Percentiles rank a stretch among this genome's conserved stretches.
These are phyloP conservation scores for Sphaerophoria rueppellii DNA, from an alignment of 2,888 invertebrate genomes.

Conservation along the genomic window DNA sequence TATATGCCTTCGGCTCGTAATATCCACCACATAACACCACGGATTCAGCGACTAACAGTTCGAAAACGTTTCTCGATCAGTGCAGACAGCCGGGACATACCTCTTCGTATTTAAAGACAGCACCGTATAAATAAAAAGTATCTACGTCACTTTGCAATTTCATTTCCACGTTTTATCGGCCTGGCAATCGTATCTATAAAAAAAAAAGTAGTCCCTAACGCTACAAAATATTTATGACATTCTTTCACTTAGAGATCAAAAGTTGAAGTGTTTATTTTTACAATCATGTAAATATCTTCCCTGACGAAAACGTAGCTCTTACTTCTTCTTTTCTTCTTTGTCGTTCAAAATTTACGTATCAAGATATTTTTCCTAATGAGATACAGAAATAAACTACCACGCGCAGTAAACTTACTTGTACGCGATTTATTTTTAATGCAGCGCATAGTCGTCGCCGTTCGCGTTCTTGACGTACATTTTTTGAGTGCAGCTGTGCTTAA, in stretches of 20 bases:
- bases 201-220: constrained; percentile 3
- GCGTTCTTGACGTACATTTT: constrained; percentile 31
- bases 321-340: constrained; percentile 3
- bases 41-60: constrained; percentile 23
- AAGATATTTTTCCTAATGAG: constrained; percentile 39
- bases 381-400: constrained; percentile 61
- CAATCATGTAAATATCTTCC: constrained; percentile 30
- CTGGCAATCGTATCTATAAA: background rate
- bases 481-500: constrained; percentile 53
- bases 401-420: constrained; percentile 31
- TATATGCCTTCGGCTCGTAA: too few species aligned
- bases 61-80: constrained; percentile 47
- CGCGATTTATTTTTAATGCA: constrained; percentile 58
- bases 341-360: constrained; percentile 27
- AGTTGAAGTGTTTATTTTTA: constrained; percentile 65
- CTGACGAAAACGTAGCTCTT: constrained; percentile 33
- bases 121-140: constrained; percentile 4
- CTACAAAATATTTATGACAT: constrained; percentile 58
- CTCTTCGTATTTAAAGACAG: background rate
- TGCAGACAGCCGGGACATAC: constrained; percentile 43
- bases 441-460: constrained; percentile 32
- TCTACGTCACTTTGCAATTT: constrained; percentile 46
- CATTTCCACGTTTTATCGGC: constrained; percentile 15
- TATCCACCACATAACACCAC: too few species aligned
- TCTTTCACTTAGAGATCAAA: constrained; percentile 60